A percentile compares a stretch with the other conserved stretches of the same genome.
phyloP scores from a whole-genome alignment of 1,140 invertebrate genomes.

The Sitophilus oryzae region DNA sequence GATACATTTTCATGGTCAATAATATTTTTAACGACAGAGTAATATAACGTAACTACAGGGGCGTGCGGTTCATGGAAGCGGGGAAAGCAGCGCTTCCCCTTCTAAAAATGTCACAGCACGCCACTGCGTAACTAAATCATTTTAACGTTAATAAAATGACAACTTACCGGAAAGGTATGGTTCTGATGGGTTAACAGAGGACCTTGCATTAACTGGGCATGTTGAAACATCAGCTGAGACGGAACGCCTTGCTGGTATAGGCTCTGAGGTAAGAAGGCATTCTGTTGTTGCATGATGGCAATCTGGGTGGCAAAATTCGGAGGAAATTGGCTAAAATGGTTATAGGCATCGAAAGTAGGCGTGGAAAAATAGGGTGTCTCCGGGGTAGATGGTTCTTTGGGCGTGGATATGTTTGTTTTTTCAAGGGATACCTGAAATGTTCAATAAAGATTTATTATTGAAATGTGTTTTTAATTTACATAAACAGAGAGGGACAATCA shows the following conservation, averaged over 20 bases:
- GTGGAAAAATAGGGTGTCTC: conserved; percentile 34
- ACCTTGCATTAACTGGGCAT: conserved; percentile 40
- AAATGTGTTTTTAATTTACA: background rate
- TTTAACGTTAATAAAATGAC: background rate
- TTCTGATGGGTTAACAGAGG: conserved; percentile 33
- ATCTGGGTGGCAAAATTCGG: conserved; percentile 40
- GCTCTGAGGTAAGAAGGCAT: conserved; percentile 38
- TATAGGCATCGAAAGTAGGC: conserved; percentile 42
- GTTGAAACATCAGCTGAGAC: conserved; percentile 42
- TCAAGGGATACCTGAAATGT: background rate
- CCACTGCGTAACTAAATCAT: too few relatives aligned
- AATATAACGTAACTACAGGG: too few relatives aligned
- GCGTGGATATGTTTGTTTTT: conserved; percentile 6
- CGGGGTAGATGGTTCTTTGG: conserved; percentile 19
- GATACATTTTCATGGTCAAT: too few relatives aligned
- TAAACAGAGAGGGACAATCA: too few relatives aligned
- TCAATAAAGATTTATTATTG: background rate
- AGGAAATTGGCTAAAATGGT: conserved; percentile 41
- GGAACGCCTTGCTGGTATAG: conserved; percentile 36
- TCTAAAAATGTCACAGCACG: too few relatives aligned
- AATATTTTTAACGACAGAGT: too few relatives aligned
- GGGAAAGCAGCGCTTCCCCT: too few relatives aligned
- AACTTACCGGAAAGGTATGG: conserved; percentile 19
- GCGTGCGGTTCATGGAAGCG: too few relatives aligned
- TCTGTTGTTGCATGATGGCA: conserved; percentile 42